These are phyloP conservation scores for Hycleus phaleratus DNA, from an alignment of 1,140 invertebrate species.

Conservation along the genomic window DNA sequence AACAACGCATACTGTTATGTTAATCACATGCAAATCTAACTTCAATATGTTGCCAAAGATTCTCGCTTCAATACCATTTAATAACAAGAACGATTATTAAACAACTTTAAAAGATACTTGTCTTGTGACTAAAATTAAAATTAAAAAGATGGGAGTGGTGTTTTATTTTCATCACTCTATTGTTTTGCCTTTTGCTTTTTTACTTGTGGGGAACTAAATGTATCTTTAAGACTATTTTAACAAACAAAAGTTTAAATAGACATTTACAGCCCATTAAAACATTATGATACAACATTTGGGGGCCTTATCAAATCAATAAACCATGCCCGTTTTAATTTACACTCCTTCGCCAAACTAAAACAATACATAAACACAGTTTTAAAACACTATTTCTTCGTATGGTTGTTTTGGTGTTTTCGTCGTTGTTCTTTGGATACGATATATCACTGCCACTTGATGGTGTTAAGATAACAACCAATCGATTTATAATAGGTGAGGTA, in stretches of 20 bases:
- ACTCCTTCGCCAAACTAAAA: constrained; percentile 16
- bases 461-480: constrained; percentile 17
- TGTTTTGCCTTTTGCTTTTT: background rate
- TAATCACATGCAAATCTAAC: constrained; percentile 25
- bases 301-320: constrained; percentile 30
- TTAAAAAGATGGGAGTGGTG: too few relatives aligned
- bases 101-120: too few relatives aligned
- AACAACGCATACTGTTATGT: constrained; percentile 15
- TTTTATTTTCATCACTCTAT: too few relatives aligned
- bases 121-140: too few relatives aligned
- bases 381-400: constrained; percentile 12
- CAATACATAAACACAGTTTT: constrained; percentile 18
- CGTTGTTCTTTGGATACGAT: constrained; percentile 13
- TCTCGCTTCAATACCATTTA: too few relatives aligned
- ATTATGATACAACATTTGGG: constrained; percentile 21
- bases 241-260: constrained; percentile 19
- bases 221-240: background rate
- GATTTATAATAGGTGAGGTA: constrained; percentile 6
- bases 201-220: constrained; percentile 1
- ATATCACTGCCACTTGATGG: constrained; percentile 23
- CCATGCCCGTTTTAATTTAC: constrained; percentile 30
- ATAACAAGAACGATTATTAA: too few relatives aligned
- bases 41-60: constrained; percentile 18
- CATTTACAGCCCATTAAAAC: constrained; percentile 24
- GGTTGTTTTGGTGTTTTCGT: constrained; percentile 19